Conservation (phyloP, 2,888 invertebrate genomes). For the Crossocerus cetratus region DNA sequence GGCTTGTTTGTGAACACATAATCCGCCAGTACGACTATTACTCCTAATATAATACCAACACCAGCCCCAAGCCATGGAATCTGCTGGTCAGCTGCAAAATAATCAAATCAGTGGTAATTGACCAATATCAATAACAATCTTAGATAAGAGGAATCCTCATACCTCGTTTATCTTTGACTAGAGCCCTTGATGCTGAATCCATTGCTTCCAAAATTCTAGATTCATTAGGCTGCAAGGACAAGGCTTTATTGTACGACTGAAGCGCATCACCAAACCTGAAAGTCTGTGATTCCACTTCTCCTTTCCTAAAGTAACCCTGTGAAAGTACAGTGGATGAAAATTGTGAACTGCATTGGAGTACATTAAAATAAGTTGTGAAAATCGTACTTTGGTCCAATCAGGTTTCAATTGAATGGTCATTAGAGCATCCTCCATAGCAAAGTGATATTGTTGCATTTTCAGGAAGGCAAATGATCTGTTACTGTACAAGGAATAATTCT, state of each 20-base stretch:
- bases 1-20: constrained; percentile 83
- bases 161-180: constrained; percentile 82
- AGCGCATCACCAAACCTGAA: constrained; percentile 83
- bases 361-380: not conserved
- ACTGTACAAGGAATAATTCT: constrained; percentile 85
- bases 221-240: constrained; percentile 84
- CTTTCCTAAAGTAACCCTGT: constrained; percentile 86
- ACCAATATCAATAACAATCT: not conserved
- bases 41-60: constrained; percentile 84
- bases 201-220: constrained; percentile 82
- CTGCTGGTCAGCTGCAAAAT: constrained; percentile 82
- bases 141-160: constrained; percentile 18
- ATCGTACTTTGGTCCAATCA: constrained; percentile 86
- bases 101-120: constrained; percentile 19
- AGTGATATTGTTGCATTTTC: constrained; percentile 86
- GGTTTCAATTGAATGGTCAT: constrained; percentile 86
- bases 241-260: constrained; percentile 83
- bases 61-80: constrained; percentile 87
- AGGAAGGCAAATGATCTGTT: constrained; percentile 90
- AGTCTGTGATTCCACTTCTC: constrained; percentile 85
- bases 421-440: constrained; percentile 88
- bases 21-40: constrained; percentile 84
- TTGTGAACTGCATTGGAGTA: not conserved
- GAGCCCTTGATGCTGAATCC: constrained; percentile 80
- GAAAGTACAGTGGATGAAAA: constrained; percentile 42